phyloP scores from a whole-genome alignment of 1,140 invertebrate genomes.

The Drosophila santomea region DNA sequence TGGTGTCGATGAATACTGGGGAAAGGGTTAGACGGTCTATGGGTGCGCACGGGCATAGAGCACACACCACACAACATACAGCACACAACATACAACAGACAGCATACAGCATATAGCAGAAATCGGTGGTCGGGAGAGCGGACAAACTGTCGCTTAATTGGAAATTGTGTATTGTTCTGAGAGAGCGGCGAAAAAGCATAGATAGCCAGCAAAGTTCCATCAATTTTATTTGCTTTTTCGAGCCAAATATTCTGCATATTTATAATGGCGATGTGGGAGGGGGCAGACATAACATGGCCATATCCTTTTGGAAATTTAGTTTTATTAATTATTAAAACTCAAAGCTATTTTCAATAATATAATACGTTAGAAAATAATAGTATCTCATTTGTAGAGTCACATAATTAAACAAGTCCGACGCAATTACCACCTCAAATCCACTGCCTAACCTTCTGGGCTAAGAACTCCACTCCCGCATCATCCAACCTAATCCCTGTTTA shows the following conservation, averaged over 20 bases:
- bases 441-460: too few species aligned
- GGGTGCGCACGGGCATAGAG: background rate
- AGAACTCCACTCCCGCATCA: too few species aligned
- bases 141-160: slow-evolving; percentile 74
- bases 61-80: background rate
- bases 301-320: background rate
- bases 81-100: background rate
- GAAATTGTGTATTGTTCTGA: slow-evolving; percentile 73
- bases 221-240: slow-evolving; percentile 4
- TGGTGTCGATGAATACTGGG: slow-evolving; percentile 10
- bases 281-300: background rate
- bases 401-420: too few species aligned
- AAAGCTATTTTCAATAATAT: too few species aligned
- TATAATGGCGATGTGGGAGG: background rate
- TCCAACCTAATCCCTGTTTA: slow-evolving; percentile 24
- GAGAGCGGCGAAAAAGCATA: slow-evolving; percentile 32
- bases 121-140: slow-evolving; percentile 13
- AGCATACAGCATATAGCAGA: background rate
- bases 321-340: too few species aligned
- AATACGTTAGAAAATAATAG: too few species aligned
- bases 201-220: slow-evolving; percentile 5
- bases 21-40: slow-evolving; percentile 34
- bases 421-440: too few species aligned
- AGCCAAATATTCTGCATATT: slow-evolving; percentile 1
- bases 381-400: too few species aligned